Evolutionary conservation across 2,113 vertebrate species (phyloP).

Genomic region (Craseonycteris thonglongyai): DNA sequence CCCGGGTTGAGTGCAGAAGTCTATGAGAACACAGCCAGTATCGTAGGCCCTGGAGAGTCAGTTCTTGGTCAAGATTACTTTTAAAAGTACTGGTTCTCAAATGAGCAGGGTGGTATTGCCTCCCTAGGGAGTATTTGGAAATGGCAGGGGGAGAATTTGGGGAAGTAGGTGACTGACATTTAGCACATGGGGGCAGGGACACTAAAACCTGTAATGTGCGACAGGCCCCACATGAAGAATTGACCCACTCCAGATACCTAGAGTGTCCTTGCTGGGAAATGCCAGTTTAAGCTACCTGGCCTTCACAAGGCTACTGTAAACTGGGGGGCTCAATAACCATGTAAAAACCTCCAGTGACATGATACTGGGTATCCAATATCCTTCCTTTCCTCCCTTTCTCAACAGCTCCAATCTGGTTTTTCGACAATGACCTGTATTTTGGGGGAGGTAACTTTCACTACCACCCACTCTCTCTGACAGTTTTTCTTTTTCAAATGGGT

Average conservation of each 20-base stretch:
- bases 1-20: not conserved
- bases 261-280: not conserved
- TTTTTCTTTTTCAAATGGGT: conserved; percentile 19
- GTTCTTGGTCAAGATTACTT: not conserved
- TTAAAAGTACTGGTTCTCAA: not conserved
- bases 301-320: not conserved
- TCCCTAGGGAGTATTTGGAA: not conserved
- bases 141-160: not conserved
- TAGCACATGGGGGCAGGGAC: not conserved
- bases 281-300: not conserved
- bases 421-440: not conserved
- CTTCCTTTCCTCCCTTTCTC: not conserved
- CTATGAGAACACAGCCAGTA: not conserved
- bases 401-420: not conserved
- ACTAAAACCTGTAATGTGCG: not conserved
- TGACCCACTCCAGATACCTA: not conserved
- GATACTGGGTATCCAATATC: not conserved
- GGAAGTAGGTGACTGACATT: not conserved
- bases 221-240: not conserved
- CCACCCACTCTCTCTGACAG: not conserved
- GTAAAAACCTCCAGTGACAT: not conserved
- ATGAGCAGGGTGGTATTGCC: not conserved
- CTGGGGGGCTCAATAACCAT: not conserved
- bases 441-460: not conserved
- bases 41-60: not conserved